Percentiles rank a stretch among this genome's conserved stretches.
These are phyloP conservation scores for Allacma fusca DNA, from an alignment of 2,888 invertebrate species.

Conservation along the genomic window DNA sequence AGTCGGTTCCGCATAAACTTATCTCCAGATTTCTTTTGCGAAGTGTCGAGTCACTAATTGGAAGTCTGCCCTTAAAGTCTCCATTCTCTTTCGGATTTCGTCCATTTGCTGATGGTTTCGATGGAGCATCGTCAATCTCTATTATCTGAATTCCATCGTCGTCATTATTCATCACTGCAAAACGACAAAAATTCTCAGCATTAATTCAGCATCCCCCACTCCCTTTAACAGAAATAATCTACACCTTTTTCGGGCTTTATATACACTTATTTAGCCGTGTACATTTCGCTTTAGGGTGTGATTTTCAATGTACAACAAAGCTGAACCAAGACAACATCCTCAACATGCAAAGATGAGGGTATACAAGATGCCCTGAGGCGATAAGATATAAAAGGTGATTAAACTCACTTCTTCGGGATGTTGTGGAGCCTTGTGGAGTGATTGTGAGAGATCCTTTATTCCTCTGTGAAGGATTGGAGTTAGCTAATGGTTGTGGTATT, in stretches of 20 bases:
- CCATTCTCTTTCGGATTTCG: slow-evolving; percentile 54
- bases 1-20: slow-evolving; percentile 58
- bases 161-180: slow-evolving; percentile 53
- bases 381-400: slow-evolving; percentile 21
- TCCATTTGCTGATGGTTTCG: slow-evolving; percentile 52
- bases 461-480: slow-evolving; percentile 52
- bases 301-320: background rate
- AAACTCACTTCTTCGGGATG: slow-evolving; percentile 37
- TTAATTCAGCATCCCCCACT: background rate
- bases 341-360: background rate
- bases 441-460: slow-evolving; percentile 61
- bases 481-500: slow-evolving; percentile 78
- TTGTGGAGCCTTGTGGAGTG: slow-evolving; percentile 55
- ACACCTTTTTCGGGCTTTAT: too few relatives aligned
- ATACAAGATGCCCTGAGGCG: slow-evolving; percentile 12
- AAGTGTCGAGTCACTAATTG: slow-evolving; percentile 59
- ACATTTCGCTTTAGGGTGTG: too few relatives aligned
- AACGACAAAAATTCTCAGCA: background rate
- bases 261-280: too few relatives aligned
- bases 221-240: too few relatives aligned
- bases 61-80: slow-evolving; percentile 55
- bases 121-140: slow-evolving; percentile 60
- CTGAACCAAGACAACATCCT: background rate
- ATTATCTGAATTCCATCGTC: slow-evolving; percentile 61
- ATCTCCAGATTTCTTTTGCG: slow-evolving; percentile 60